A percentile compares a stretch with the other conserved stretches of the same genome.
Evolutionary conservation across 2,113 vertebrate species (phyloP).

Genomic region (human): DNA sequence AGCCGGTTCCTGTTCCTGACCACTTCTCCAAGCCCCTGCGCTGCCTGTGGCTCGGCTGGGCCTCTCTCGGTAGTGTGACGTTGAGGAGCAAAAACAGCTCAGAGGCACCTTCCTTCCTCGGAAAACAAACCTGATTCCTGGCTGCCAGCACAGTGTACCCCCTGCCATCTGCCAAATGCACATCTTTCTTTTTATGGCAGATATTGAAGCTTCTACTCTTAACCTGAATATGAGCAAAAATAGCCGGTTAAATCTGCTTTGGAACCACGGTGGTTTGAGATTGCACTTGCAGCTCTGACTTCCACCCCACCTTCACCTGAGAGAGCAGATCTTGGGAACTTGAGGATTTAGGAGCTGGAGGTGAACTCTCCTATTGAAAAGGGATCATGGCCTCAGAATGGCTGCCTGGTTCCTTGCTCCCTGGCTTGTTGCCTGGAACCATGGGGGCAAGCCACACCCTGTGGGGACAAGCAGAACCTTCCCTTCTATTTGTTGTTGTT

Average conservation of each 20-base stretch:
- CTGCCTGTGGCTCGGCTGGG: rapidly evolving
- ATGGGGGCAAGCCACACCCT: constrained; percentile 26
- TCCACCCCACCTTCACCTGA: neutral
- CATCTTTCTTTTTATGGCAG: neutral
- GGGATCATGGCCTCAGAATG: rapidly evolving
- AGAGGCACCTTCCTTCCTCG: neutral
- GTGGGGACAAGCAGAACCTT: neutral
- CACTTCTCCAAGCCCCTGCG: neutral
- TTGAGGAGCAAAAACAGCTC: neutral
- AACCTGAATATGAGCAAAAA: rapidly evolving
- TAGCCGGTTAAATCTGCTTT: neutral
- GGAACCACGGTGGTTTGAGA: neutral
- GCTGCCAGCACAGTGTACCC: neutral
- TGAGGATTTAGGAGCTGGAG: neutral
- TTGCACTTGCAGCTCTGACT: neutral
- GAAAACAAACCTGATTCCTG: neutral
- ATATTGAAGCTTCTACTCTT: rapidly evolving
- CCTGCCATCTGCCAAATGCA: neutral
- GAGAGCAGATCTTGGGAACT: neutral
- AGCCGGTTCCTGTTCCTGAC: neutral
- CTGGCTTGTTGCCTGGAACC: neutral
- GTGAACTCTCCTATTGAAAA: neutral
- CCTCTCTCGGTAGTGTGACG: neutral
- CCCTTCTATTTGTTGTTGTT: neutral
- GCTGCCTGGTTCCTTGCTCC: neutral